Evolutionary conservation across 2,888 invertebrate genomes (phyloP).

Genomic region (Eupithecia pulchellata): DNA sequence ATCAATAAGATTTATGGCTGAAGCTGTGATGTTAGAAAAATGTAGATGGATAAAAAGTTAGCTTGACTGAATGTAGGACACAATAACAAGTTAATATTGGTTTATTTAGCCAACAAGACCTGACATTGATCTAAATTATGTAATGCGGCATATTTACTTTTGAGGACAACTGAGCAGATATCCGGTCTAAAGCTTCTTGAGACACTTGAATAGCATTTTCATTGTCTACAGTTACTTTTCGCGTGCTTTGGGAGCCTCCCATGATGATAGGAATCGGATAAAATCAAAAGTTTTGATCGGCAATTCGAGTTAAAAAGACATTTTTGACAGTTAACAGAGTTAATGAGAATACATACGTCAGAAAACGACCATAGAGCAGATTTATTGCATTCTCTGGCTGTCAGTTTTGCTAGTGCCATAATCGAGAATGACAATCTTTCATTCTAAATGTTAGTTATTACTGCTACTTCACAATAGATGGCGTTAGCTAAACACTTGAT

Average conservation of each 20-base stretch:
- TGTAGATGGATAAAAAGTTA: slow-evolving; percentile 9
- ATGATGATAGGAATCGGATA: slow-evolving; percentile 63
- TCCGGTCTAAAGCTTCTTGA: slow-evolving; percentile 79
- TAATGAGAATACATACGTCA: background rate
- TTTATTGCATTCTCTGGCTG: background rate
- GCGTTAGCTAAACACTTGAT: slow-evolving; percentile 34
- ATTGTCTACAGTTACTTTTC: slow-evolving; percentile 80
- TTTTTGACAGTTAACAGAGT: slow-evolving; percentile 51
- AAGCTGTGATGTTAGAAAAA: slow-evolving; percentile 4
- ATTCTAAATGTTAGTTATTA: background rate
- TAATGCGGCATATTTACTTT: slow-evolving; percentile 80
- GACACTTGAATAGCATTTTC: slow-evolving; percentile 82
- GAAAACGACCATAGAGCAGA: background rate
- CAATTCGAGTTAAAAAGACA: slow-evolving; percentile 78
- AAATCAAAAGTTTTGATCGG: slow-evolving; percentile 66
- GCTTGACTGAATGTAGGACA: slow-evolving; percentile 1
- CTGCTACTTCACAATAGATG: slow-evolving; percentile 48
- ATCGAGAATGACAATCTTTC: slow-evolving; percentile 8
- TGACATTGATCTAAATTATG: slow-evolving; percentile 83
- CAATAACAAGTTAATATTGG: slow-evolving; percentile 26
- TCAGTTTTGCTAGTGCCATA: background rate
- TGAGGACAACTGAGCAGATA: slow-evolving; percentile 74
- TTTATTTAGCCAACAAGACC: slow-evolving; percentile 49
- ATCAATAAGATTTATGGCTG: slow-evolving; percentile 1
- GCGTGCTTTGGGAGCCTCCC: slow-evolving; percentile 86